Percentiles rank a stretch among this genome's conserved stretches.
These are phyloP conservation scores for Pyrrhosoma nymphula DNA, from an alignment of 2,888 invertebrate genomes.

Conservation along the genomic window DNA sequence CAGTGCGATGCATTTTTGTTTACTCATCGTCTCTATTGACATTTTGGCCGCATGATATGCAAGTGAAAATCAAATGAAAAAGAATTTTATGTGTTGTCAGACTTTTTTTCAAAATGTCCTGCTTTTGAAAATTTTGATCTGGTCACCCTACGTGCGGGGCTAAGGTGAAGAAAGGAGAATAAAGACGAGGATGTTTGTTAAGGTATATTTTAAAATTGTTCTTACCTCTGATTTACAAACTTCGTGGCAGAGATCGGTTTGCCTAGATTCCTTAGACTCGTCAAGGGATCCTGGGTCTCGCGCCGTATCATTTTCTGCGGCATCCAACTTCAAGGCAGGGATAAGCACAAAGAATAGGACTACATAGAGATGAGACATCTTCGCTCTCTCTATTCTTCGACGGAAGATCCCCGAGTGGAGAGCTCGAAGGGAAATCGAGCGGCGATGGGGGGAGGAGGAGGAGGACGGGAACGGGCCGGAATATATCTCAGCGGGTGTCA, in stretches of 20 bases:
- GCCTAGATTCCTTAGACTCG: neutral
- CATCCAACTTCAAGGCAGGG: neutral
- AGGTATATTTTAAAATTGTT: neutral
- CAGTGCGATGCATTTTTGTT: too few species aligned
- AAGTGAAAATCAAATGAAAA: too few species aligned
- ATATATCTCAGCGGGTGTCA: conserved; percentile 30
- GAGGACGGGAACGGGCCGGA: neutral
- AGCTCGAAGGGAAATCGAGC: neutral
- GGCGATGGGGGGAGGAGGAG: neutral
- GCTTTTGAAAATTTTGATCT: too few species aligned
- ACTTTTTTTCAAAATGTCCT: too few species aligned
- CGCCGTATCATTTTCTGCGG: neutral
- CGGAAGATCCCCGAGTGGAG: neutral
- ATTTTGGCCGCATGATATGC: too few species aligned
- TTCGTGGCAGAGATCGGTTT: neutral
- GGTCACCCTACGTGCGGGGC: too few species aligned
- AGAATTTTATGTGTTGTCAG: too few species aligned
- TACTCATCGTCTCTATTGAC: too few species aligned
- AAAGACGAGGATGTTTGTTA: too few species aligned
- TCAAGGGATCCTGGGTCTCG: neutral
- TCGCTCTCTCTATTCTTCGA: neutral
- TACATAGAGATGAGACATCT: neutral
- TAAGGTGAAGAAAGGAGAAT: too few species aligned
- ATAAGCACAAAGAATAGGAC: neutral
- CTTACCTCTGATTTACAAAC: neutral